Evolutionary conservation across 2,113 vertebrate genomes (phyloP), one percentile per base, ranked within the genome.

Genomic region (Charina bottae): DNA sequence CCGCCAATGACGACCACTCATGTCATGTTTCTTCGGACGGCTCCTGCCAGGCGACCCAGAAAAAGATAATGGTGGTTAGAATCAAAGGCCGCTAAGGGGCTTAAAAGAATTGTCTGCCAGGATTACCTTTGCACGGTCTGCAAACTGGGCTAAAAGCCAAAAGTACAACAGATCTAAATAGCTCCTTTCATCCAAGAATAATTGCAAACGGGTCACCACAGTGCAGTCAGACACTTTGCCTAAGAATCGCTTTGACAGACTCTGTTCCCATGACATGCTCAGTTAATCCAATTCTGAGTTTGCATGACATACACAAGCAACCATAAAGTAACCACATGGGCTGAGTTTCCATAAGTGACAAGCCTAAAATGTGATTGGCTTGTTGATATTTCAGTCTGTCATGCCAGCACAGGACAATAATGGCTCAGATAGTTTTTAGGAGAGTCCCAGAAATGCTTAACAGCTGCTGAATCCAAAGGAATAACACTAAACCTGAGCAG

Each of bases 161-260:
- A 37, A 37, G 10, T 42, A 58, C 19, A 87, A 87, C 33, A 87
- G 33, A 59, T 59, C 33, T 42, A 42, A 87, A 23, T 87, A 59
- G 33, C 58, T 59, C 19, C 54, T 87, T 87, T 87, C 86, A 59
- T 87, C 21, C 33, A 87, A 87, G 56, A 87, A 42, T 59, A 87
- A 21, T 58, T 87, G 86, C n/a, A 33, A 58, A 59, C 54, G 11
- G 53, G 28, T 37, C 33, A 24, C 33, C 55, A 58, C 33, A 60
- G 2, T 42, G 33, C 33, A 59, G 19, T 59, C 56, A 87, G 54
- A 87, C 17, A 28, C 86, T 56, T 87, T 87, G 55, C 55, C 86
- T 59, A 87, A 24, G n/a, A 37, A 42, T 87, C 72, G 19, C 72
- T 78, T 42, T 37, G 72, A 42, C 1, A 33, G 62, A 78, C 72